Evolutionary conservation across 2,888 invertebrate species (phyloP), one percentile per base, ranked within the genome.

Genomic region (Tipula vernalis): DNA sequence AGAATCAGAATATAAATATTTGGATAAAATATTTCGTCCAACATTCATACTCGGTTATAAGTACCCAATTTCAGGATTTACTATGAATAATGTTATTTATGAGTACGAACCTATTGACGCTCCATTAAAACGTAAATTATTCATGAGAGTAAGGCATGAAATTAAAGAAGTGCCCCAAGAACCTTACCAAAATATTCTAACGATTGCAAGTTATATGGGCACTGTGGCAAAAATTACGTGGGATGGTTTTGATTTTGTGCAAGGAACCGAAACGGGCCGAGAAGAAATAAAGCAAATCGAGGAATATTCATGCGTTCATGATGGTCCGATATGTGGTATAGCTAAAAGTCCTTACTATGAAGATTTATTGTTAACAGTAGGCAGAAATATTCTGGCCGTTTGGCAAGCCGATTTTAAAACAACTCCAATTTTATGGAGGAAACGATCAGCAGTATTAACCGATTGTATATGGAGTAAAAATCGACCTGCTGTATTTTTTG

Each of bases 391-490:
- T 87, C 94, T 96, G 89, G 95, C 95, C 0, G 90, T 96, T 87
- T 96, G 96, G 96, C 94, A 93, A 88, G 95, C 95, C 87, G 93
- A 94, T 87, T 92, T 95, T 47, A 90, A 90, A 39, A 92, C 92
- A 87, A 91, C 93, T 36, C 95, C 96, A 0, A 89, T 96, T 5
- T 90, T 95, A 87, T 95, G 95, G 95, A 94, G 95, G 87, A 94
- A 93, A 88, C 92, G 94, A 13, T 91, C 92, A 1, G 91, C 91
- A 87, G 91, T 92, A 87, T 92, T 95, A 88, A 95, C 95, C 0
- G 93, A 94, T 15, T 94, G 95, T 0, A 91, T 92, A 51, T 97
- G 97, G 97, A 96, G 96, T n/a, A 92, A 93, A n/a, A 93, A 94
- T 83, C 93, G 95, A 86, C 95, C 96, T 0, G 94, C 95, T 86